Conservation (phyloP, 2,797 vertebrate genomes). For the Halcyon badia region DNA sequence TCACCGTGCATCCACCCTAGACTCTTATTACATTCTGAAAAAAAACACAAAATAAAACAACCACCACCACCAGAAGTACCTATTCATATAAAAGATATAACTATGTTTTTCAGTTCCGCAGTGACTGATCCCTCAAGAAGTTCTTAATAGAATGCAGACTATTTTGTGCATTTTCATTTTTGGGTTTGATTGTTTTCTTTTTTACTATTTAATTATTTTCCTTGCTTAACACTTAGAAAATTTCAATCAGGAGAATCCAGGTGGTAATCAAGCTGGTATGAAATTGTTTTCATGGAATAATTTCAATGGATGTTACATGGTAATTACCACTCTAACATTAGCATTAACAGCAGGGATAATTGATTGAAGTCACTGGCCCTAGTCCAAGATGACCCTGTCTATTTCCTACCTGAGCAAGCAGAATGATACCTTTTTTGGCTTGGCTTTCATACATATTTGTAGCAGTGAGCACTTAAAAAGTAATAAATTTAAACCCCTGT, state of each 20-base stretch:
- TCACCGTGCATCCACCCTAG: background rate
- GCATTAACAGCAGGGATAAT: constrained; percentile 54
- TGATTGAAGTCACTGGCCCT: constrained; percentile 3
- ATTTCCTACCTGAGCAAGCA: background rate
- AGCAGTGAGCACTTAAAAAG: background rate
- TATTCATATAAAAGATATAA: background rate
- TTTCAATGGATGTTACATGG: constrained; percentile 48
- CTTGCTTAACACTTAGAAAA: constrained; percentile 25
- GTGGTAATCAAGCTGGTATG: constrained; percentile 55
- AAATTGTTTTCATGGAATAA: constrained; percentile 66
- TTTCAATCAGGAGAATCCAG: constrained; percentile 34
- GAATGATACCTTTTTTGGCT: background rate
- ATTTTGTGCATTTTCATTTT: background rate
- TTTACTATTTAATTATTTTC: background rate
- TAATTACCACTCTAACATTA: constrained; percentile 57
- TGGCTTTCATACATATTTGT: background rate
- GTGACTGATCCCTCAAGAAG: background rate
- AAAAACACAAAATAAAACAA: background rate
- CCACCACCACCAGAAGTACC: background rate
- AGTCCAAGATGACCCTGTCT: constrained; percentile 20
- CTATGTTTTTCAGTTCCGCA: background rate
- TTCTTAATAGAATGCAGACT: background rate
- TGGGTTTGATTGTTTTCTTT: background rate
- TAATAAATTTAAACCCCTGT: fast-evolving
- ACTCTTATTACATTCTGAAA: background rate